Conservation (phyloP, 2,113 vertebrate genomes). For the Saccopteryx leptura region DNA sequence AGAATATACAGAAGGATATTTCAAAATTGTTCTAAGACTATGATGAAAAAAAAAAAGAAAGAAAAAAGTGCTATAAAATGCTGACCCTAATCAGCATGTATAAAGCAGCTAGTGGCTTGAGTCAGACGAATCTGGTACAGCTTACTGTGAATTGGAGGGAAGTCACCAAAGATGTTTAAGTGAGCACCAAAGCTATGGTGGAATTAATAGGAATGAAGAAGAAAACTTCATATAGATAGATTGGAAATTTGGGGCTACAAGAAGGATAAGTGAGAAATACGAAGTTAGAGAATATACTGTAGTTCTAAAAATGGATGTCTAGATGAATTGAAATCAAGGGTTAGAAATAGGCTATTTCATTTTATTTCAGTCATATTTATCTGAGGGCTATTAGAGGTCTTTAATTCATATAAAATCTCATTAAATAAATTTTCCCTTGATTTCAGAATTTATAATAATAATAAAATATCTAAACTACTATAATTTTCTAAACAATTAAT, state of each 20-base stretch:
- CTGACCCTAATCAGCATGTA: not conserved
- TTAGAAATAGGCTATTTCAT: not conserved
- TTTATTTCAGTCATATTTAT: not conserved
- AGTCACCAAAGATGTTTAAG: not conserved
- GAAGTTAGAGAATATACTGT: not conserved
- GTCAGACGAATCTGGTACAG: not conserved
- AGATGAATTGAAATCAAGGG: not conserved
- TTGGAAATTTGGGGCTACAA: not conserved
- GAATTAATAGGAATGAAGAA: not conserved
- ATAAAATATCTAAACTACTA: not conserved
- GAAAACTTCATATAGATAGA: not conserved
- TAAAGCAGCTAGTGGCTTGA: not conserved
- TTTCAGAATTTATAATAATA: not conserved
- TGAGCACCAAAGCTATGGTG: not conserved
- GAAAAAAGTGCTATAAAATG: not conserved
- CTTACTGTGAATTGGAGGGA: not conserved
- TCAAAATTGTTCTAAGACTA: not conserved
- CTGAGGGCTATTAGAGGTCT: not conserved
- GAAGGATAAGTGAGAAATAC: not conserved
- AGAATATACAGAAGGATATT: not conserved
- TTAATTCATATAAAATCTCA: not conserved
- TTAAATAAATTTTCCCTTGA: not conserved
- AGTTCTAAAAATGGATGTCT: not conserved
- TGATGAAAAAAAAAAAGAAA: not conserved
- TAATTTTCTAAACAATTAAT: conserved; percentile 4